Conservation (phyloP, 2,113 vertebrate genomes). For the Megaleporinus macrocephalus region DNA sequence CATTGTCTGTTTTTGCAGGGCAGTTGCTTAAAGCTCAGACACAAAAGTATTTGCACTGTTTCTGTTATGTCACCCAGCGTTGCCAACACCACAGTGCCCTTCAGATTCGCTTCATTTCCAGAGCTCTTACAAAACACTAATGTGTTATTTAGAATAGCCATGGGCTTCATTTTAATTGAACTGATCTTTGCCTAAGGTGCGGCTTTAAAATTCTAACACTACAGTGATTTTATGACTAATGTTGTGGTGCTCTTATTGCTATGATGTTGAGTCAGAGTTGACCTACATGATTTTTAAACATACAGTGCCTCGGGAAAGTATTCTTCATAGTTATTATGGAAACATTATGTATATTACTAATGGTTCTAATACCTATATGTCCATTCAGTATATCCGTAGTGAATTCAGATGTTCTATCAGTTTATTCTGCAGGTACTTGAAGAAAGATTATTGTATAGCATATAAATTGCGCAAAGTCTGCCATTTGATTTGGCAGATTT, state of each 20-base stretch:
- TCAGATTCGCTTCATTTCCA: background rate
- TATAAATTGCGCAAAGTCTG: too few species aligned
- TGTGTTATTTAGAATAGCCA: background rate
- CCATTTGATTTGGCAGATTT: too few species aligned
- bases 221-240: background rate
- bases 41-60: background rate
- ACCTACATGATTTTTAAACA: conserved; percentile 23
- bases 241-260: background rate
- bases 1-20: background rate
- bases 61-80: background rate
- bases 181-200: background rate
- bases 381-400: too few species aligned
- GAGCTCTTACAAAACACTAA: background rate
- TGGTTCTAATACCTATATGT: too few species aligned
- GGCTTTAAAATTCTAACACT: background rate
- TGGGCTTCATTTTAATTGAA: background rate
- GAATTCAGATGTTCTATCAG: too few species aligned
- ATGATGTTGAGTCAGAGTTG: background rate
- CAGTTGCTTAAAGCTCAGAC: background rate
- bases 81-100: background rate
- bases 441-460: too few species aligned
- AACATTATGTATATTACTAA: too few species aligned
- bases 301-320: too few species aligned
- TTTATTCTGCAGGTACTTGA: too few species aligned
- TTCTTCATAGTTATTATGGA: too few species aligned